phyloP scores from a whole-genome alignment of 1,140 invertebrate species.

The Cotesia chilonis region DNA sequence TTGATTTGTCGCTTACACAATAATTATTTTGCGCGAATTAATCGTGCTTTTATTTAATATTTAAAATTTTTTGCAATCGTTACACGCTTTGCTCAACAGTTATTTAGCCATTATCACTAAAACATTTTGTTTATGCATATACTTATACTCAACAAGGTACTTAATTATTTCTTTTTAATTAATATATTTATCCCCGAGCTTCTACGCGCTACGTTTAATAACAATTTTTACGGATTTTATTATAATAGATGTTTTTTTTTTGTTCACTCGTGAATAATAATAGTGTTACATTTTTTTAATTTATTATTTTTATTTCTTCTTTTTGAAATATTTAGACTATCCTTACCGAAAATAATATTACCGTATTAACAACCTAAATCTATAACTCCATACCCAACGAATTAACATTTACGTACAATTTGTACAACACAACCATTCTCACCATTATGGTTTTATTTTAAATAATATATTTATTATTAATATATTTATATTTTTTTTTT shows the following conservation, averaged over 20 bases:
- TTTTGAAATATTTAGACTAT: conserved; percentile 45
- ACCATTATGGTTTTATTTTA: conserved; percentile 30
- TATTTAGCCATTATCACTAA: conserved; percentile 51
- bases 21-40: conserved; percentile 9
- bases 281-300: neutral
- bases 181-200: conserved; percentile 52
- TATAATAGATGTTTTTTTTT: conserved; percentile 38
- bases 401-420: conserved; percentile 60
- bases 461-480: conserved; percentile 9
- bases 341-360: conserved; percentile 60
- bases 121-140: conserved; percentile 41
- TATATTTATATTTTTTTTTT: conserved; percentile 1
- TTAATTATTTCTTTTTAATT: conserved; percentile 49
- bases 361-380: conserved; percentile 58
- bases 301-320: conserved; percentile 12
- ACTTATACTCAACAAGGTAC: conserved; percentile 64
- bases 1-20: neutral
- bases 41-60: neutral
- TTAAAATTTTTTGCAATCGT: conserved; percentile 33
- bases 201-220: conserved; percentile 57
- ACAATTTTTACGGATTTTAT: conserved; percentile 46
- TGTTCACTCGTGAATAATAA: conserved; percentile 34
- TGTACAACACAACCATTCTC: conserved; percentile 46
- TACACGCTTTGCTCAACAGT: conserved; percentile 43
- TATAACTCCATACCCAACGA: conserved; percentile 53